These are phyloP conservation scores for Eulemur rufifrons DNA, from an alignment of 2,113 vertebrate genomes.

Conservation along the genomic window DNA sequence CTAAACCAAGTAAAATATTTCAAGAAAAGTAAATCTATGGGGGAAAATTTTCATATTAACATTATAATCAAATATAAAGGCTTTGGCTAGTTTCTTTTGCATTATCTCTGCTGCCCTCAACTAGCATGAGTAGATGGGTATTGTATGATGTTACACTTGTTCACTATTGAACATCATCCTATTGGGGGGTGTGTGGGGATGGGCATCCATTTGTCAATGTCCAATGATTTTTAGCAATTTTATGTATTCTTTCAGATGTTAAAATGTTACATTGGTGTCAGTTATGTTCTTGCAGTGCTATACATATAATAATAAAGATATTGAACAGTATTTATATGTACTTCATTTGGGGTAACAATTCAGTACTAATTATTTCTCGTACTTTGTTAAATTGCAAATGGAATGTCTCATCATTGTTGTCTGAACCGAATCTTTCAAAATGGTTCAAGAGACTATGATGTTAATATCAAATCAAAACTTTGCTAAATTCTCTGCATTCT, in stretches of 20 bases:
- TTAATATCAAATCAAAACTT: neutral
- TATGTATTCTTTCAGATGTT: neutral
- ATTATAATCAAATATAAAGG: neutral
- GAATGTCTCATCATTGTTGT: neutral
- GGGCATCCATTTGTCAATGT: neutral
- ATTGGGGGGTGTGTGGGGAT: neutral
- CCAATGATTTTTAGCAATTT: neutral
- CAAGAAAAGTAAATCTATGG: neutral
- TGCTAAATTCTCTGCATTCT: neutral
- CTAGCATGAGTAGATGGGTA: neutral
- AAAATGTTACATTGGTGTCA: neutral
- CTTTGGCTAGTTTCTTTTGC: neutral
- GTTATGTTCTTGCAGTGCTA: neutral
- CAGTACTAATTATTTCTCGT: neutral
- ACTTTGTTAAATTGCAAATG: slow-evolving; percentile 16
- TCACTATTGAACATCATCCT: neutral
- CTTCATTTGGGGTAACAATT: neutral
- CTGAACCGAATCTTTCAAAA: slow-evolving; percentile 39
- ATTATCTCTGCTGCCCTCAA: neutral
- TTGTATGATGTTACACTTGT: neutral
- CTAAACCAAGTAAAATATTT: slow-evolving; percentile 7
- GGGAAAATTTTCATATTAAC: neutral
- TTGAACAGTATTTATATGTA: neutral
- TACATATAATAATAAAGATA: neutral
- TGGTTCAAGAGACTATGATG: neutral